Evolutionary conservation across 2,797 vertebrate genomes (phyloP), one percentile per base, ranked within the genome.

Genomic region (Xiphophorus birchmanni): DNA sequence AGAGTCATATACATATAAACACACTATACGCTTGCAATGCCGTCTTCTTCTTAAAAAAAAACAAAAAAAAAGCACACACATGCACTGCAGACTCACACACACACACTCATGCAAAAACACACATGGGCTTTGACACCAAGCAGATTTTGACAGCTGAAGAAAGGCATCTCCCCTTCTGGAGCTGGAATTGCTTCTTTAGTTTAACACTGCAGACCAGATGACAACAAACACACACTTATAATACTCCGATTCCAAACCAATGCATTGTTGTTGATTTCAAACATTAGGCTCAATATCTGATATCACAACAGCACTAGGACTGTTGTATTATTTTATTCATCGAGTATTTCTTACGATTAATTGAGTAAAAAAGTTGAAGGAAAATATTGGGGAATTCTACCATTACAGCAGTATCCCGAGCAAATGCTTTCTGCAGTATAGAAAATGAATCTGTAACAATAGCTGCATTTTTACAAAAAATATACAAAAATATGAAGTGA

Each of bases 131-230:
- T 75, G 63, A 76, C 72, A 63, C 65, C 37, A 42, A 74, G 69
- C 42, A 79, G 60, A 75, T 72, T 82, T 52, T 83, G 76, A 85
- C 83, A 80, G 80, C 5, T 81, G 52, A 77, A 80, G 73, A 82
- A 56, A 81, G 13, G 37, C 23, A 75, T 18, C 52, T 74, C 26
- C 1, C 74, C 21, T 10, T 80, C 47, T 76, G 65, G 40, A 67
- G 32, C 75, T 74, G 32, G 78, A 76, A 32, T 78, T 60, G 56
- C 37, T 67, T 44, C 48, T 75, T 77, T 54, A 42, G 37, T 45
- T 13, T 45, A 67, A 63, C 45, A 77, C 71, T 67, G 56, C 37
- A 58, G 32, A 76, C 50, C 32, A 63, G 72, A 48, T 23, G 52
- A 72, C 77, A 35, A 63, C 58, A 63, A 10, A 76, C 78, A 40